phyloP scores from a whole-genome alignment of 1,140 invertebrate genomes.

The Ylistrum balloti region DNA sequence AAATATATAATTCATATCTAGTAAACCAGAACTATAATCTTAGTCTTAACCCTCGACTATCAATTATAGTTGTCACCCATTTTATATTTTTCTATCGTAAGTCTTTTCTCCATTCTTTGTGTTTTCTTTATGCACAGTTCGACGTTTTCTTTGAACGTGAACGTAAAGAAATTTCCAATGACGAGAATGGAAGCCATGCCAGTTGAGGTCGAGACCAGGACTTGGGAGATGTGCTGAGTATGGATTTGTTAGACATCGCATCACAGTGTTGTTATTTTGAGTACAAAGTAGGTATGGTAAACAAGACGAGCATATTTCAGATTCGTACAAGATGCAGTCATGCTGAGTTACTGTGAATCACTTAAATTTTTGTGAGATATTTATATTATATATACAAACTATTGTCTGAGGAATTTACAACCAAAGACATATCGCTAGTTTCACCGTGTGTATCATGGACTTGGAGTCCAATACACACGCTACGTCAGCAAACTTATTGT shows the following conservation, averaged over 20 bases:
- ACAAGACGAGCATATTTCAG: neutral
- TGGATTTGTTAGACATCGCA: neutral
- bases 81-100: no score
- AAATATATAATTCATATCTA: no score
- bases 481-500: no score
- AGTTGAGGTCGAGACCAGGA: neutral
- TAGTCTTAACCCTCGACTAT: no score
- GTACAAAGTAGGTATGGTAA: neutral
- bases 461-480: no score
- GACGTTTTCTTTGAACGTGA: neutral
- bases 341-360: neutral
- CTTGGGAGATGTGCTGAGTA: neutral
- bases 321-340: neutral
- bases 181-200: neutral
- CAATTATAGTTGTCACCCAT: no score
- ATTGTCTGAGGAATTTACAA: no score
- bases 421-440: no score
- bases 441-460: no score
- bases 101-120: no score
- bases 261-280: constrained; percentile 1
- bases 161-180: neutral
- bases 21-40: no score
- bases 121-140: neutral
- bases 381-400: no score
- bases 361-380: neutral